Evolutionary conservation across 2,113 vertebrate species (phyloP), one percentile per base, ranked within the genome.

Genomic region (Butorides virescens): DNA sequence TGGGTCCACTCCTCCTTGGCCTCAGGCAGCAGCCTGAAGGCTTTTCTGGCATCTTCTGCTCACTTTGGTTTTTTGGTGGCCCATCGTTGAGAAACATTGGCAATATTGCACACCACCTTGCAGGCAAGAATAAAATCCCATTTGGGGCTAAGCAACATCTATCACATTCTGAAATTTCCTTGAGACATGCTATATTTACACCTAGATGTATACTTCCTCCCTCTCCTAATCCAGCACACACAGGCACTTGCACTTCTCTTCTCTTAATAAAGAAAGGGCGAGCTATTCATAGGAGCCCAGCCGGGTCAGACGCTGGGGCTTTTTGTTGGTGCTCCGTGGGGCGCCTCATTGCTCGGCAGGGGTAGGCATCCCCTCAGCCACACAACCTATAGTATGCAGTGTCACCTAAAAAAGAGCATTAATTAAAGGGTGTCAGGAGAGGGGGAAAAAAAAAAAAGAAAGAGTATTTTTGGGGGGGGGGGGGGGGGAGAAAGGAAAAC

Each of bases 401-500:
- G 94, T 94, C 95, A 94, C 94, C 79, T 37, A 67, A 86, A 95
- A 73, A 73, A 67, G 70, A 86, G 61, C 21, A 17, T 61, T 98
- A 98, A 98, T 98, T 97, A 98, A 97, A 97, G 97, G 96, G 90
- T 98, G 97, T 97, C 97, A 97, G 67, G 30, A 94, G 8, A 88
- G 55, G 63, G 62, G 5, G 5, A 7, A 42, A 37, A 91, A 78
- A 53, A 58, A 92, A 84, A 80, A 66, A 74, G 27, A 94, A 30
- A 63, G 17, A 13, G 5, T 15, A 1, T 76, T 61, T 65, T 39
- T 63, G 55, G 2, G 53, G 46, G 39, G 70, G 67, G 39, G 55
- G 2, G 53, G 46, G 39, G 70, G 67, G 39, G 74, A 74, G 15
- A 13, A 75, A 68, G 21, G 52, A 46, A 46, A 78, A 65, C 7